phyloP scores from a whole-genome alignment of 2,797 vertebrate genomes.

The Fundulus diaphanus region DNA sequence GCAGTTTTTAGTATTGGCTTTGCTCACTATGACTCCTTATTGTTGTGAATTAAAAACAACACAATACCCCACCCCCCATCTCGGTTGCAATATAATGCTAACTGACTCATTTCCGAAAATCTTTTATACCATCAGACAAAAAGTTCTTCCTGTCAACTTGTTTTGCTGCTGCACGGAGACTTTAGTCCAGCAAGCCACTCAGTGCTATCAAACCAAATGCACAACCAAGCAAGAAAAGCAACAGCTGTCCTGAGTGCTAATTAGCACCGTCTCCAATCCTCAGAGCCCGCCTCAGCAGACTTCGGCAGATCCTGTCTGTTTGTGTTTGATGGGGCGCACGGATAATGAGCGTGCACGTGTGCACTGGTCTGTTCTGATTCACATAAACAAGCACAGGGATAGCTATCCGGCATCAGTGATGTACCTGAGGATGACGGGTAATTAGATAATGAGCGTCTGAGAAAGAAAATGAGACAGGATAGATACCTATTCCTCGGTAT shows the following conservation, averaged over 20 bases:
- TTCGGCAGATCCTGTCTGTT: conserved; percentile 31
- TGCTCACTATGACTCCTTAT: background rate
- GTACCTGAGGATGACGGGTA: conserved; percentile 69
- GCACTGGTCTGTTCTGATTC: conserved; percentile 61
- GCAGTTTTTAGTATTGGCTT: background rate
- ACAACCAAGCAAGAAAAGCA: conserved; percentile 52
- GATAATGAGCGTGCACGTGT: conserved; percentile 37
- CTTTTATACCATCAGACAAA: conserved; percentile 1
- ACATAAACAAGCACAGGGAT: conserved; percentile 69
- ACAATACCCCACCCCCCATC: background rate
- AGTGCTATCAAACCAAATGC: conserved; percentile 18
- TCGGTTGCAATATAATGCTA: too few species aligned
- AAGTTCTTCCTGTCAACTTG: conserved; percentile 13
- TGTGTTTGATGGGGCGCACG: conserved; percentile 14
- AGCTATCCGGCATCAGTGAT: conserved; percentile 73
- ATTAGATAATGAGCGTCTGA: conserved; percentile 73
- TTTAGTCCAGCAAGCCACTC: conserved; percentile 23
- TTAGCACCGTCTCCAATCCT: conserved; percentile 67
- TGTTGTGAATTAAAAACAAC: conserved; percentile 1
- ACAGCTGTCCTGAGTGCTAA: conserved; percentile 72
- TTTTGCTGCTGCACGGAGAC: conserved; percentile 3
- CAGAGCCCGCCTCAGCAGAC: conserved; percentile 50
- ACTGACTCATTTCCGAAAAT: background rate
- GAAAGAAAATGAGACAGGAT: conserved; percentile 35
- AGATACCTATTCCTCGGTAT: conserved; percentile 88